phyloP scores from a whole-genome alignment of 1,140 invertebrate species.

The Ruditapes philippinarum region DNA sequence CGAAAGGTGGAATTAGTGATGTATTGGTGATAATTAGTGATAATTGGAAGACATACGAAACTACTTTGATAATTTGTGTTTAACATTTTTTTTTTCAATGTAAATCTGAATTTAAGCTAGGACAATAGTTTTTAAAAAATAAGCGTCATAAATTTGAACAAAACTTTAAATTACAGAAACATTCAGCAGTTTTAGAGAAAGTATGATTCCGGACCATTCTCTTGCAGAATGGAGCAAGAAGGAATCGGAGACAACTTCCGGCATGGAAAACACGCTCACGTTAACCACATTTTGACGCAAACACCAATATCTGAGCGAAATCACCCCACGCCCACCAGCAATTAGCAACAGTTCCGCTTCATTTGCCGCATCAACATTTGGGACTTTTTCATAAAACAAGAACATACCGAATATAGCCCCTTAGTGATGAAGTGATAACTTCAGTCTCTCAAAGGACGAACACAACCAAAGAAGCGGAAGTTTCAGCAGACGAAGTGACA shows the following conservation, averaged over 20 bases:
- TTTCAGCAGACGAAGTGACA: slow-evolving; percentile 69
- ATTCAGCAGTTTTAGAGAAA: not conserved
- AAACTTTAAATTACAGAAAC: not conserved
- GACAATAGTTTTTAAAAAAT: no score
- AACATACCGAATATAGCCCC: slow-evolving; percentile 51
- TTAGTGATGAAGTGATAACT: slow-evolving; percentile 56
- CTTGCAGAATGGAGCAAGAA: slow-evolving; percentile 18
- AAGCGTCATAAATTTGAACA: no score
- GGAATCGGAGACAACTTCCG: slow-evolving; percentile 15
- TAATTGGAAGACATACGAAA: slow-evolving; percentile 40
- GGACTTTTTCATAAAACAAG: slow-evolving; percentile 69
- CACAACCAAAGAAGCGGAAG: slow-evolving; percentile 65
- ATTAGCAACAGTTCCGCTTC: slow-evolving; percentile 41
- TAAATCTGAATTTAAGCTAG: no score
- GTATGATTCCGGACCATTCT: slow-evolving; percentile 52
- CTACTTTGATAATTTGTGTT: not conserved
- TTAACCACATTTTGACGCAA: slow-evolving; percentile 14
- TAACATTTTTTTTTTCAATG: not conserved
- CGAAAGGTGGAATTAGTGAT: slow-evolving; percentile 50
- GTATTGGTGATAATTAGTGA: slow-evolving; percentile 48
- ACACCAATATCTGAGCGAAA: slow-evolving; percentile 31
- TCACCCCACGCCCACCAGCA: slow-evolving; percentile 35
- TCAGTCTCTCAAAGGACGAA: slow-evolving; percentile 59
- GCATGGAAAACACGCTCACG: not conserved
- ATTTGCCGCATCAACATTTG: slow-evolving; percentile 48